These are phyloP conservation scores for Baryphthengus martii DNA, from an alignment of 2,113 vertebrate genomes.

Conservation along the genomic window DNA sequence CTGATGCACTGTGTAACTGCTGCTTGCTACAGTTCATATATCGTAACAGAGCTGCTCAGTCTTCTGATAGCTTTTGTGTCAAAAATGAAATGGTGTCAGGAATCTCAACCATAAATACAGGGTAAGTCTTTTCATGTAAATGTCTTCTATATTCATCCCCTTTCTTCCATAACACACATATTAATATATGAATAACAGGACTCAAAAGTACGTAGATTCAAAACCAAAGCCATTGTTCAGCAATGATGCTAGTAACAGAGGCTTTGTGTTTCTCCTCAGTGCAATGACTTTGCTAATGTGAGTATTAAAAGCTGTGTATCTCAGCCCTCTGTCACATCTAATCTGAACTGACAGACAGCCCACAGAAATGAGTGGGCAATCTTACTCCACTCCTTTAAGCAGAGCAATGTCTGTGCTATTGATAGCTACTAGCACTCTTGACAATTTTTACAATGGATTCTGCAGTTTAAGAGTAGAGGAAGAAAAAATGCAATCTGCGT, in stretches of 20 bases:
- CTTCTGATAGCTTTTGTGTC: slow-evolving; percentile 6
- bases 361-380: slow-evolving; percentile 58
- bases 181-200: neutral
- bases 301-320: slow-evolving; percentile 31
- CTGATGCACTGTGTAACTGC: neutral
- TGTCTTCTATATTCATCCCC: neutral
- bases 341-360: slow-evolving; percentile 59
- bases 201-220: neutral
- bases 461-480: neutral
- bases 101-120: slow-evolving; percentile 16
- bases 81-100: neutral
- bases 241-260: neutral
- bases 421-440: slow-evolving; percentile 7
- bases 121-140: neutral
- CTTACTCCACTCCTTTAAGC: slow-evolving; percentile 36
- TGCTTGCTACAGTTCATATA: neutral
- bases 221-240: slow-evolving; percentile 7
- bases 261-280: neutral
- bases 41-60: neutral
- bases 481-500: neutral
- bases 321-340: slow-evolving; percentile 20
- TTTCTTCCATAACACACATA: neutral
- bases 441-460: slow-evolving; percentile 39
- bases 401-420: slow-evolving; percentile 51
- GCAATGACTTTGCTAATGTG: neutral